Base-by-base conservation (phyloP, 2,797 vertebrate genomes). In the Artibeus jamaicensis region DNA sequence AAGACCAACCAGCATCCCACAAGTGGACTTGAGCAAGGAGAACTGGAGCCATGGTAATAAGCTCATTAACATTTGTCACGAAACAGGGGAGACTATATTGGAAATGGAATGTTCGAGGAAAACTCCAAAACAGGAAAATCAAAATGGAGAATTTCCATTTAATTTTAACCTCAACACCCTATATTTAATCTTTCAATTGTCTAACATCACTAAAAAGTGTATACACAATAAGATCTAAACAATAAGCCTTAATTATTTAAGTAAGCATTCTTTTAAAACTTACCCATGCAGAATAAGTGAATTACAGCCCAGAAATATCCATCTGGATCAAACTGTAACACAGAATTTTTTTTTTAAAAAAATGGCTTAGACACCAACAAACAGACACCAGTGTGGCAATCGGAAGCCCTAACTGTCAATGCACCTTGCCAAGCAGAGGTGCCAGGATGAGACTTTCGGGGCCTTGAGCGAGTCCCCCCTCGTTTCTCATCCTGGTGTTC, bases 271-370 rank as follows among this genome's bases (percentile, higher is more conserved):
- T 93, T 95, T 73, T 26, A 90, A 92, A n/a, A 99, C 99, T 99
- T 98, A 99, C 99, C 99, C 86, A 99, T 98, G 97, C 99, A 99
- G 97, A 98, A 18, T 82, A 99, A 98, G 93, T 99, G 99, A 97
- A 98, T 96, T 12, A 98, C 55, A 53, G 99, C 99, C 99, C 99
- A 99, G 55, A 98, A 98, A 98, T 99, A 99, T 91, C 99, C 99
- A 0, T 98, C 98, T 87, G 93, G 94, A 98, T 99, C 99, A 98
- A 99, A 99, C 99, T 99, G 98, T 71, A 98, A 98, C 48, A 97
- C 89, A 98, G 46, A 97, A 97, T 50, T 93, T 59, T 29, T 50
- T 91, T 59, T 59, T 29, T 26, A 71, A 91, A 65, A 67, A 59
- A 32, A 90, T 77, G 32, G 46, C 82, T 68, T 59, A 91, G 0